A percentile compares a stretch with the other conserved stretches of the same genome.
Conservation (phyloP, 2,113 vertebrate genomes). For the Etia nguti region DNA sequence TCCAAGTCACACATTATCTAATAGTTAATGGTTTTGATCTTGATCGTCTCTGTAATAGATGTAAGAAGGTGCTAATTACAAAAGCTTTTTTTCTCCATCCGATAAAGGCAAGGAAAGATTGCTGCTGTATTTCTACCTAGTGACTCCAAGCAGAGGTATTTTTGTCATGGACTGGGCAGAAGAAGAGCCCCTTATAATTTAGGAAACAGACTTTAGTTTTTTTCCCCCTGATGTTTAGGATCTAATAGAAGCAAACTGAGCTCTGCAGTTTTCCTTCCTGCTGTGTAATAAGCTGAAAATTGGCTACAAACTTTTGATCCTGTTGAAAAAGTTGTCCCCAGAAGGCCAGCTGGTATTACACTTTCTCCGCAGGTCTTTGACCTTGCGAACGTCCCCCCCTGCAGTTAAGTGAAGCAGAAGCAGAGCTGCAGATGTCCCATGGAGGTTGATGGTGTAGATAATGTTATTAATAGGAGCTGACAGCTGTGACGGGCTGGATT, state of each 20-base stretch:
- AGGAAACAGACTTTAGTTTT: neutral
- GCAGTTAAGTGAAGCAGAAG: neutral
- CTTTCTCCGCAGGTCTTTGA: neutral
- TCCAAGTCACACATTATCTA: neutral
- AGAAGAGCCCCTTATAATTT: neutral
- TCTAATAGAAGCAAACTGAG: neutral
- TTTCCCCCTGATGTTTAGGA: neutral
- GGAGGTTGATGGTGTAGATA: conserved; percentile 18
- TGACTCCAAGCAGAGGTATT: neutral
- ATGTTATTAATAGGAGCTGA: conserved; percentile 31
- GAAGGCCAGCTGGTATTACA: neutral
- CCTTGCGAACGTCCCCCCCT: neutral
- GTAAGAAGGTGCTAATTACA: neutral
- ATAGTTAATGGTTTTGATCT: neutral
- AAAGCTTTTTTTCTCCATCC: neutral
- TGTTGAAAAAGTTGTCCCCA: neutral
- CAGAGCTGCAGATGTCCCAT: conserved; percentile 3
- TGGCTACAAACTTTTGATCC: neutral
- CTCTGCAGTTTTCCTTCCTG: neutral
- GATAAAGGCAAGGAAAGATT: neutral
- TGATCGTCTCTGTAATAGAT: neutral
- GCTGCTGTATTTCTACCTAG: neutral
- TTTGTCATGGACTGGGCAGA: neutral
- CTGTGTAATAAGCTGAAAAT: neutral
- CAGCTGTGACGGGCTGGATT: conserved; percentile 19